Evolutionary conservation across 92 coral and sea anemone species (phyloP).

Genomic region (Epizoanthus stellaris): DNA sequence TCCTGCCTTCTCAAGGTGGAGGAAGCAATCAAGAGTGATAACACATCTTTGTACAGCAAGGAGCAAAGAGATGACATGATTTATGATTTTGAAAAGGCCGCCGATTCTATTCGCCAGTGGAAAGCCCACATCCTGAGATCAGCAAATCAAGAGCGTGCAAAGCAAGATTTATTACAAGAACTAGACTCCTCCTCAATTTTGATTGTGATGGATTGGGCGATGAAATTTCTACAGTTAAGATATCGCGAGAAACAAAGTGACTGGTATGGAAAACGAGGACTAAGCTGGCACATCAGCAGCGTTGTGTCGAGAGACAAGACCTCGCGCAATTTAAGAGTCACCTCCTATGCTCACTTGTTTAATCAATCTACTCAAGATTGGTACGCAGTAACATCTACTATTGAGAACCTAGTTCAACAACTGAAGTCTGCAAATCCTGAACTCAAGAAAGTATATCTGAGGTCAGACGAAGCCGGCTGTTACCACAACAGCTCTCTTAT

Average conservation of each 20-base stretch:
- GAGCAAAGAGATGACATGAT: slow-evolving; percentile 55
- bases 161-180: slow-evolving; percentile 33
- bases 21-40: slow-evolving; percentile 23
- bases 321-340: slow-evolving; percentile 1
- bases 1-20: slow-evolving; percentile 38
- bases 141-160: slow-evolving; percentile 46
- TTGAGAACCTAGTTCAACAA: slow-evolving; percentile 21
- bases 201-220: slow-evolving; percentile 59
- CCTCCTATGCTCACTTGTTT: slow-evolving; percentile 44
- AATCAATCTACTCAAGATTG: slow-evolving; percentile 35
- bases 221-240: slow-evolving; percentile 47
- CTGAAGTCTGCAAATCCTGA: slow-evolving; percentile 19
- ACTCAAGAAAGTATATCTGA: slow-evolving; percentile 13
- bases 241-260: slow-evolving; percentile 62
- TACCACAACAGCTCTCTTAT: slow-evolving; percentile 38
- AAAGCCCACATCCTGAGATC: slow-evolving; percentile 53
- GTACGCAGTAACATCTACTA: slow-evolving; percentile 19
- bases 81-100: slow-evolving; percentile 52
- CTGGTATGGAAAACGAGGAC: slow-evolving; percentile 61
- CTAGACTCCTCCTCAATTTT: slow-evolving; percentile 42
- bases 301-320: background rate
- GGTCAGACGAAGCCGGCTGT: slow-evolving; percentile 48
- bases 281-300: slow-evolving; percentile 47
- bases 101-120: slow-evolving; percentile 40
- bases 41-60: slow-evolving; percentile 40